A percentile compares a stretch with the other conserved stretches of the same genome.
Evolutionary conservation across 2,113 vertebrate genomes (phyloP).

Genomic region (Scatophagus argus): DNA sequence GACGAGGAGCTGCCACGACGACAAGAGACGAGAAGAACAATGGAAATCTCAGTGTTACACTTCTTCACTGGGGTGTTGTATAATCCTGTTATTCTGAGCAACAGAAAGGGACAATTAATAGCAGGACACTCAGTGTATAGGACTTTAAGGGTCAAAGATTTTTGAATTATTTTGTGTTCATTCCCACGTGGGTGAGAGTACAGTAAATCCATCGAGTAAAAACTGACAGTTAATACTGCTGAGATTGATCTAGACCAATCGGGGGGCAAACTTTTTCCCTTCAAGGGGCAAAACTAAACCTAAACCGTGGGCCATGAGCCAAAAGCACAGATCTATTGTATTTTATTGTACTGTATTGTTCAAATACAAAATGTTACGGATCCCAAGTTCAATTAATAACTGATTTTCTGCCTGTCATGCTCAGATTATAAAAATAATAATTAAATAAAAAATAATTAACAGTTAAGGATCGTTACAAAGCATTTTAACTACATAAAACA

Average conservation of each 20-base stretch:
- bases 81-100: conserved; percentile 54
- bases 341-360: too few relatives aligned
- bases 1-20: conserved; percentile 21
- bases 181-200: background rate
- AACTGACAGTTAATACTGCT: background rate
- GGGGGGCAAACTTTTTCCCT: too few relatives aligned
- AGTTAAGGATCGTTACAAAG: too few relatives aligned
- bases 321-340: too few relatives aligned
- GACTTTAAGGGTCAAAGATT: conserved; percentile 2
- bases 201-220: background rate
- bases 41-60: conserved; percentile 45
- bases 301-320: too few relatives aligned
- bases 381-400: too few relatives aligned
- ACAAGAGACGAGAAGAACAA: conserved; percentile 54
- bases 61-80: conserved; percentile 49
- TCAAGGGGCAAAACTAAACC: too few relatives aligned
- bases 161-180: conserved; percentile 9
- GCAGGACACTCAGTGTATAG: background rate
- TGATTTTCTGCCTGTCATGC: too few relatives aligned
- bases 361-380: too few relatives aligned
- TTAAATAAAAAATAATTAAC: too few relatives aligned
- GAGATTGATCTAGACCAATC: background rate
- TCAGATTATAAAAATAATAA: too few relatives aligned
- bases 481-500: too few relatives aligned
- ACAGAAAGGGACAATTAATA: conserved; percentile 39